Conservation (phyloP, 2,113 vertebrate species). For the Anolis carolinensis region DNA sequence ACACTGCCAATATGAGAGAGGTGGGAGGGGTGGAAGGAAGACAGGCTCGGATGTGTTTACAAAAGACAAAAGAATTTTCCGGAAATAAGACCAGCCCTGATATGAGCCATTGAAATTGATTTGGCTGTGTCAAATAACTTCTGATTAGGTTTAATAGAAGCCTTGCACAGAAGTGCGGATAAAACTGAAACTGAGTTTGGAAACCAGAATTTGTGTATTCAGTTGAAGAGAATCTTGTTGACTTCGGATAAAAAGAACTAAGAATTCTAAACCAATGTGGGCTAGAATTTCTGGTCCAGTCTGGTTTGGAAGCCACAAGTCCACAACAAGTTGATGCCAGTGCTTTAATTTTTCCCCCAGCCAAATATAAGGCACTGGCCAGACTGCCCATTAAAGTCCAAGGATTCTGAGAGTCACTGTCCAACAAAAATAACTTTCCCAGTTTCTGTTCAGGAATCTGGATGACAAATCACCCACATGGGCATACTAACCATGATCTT, state of each 20-base stretch:
- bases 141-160: too few species aligned
- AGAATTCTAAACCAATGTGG: neutral
- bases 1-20: slow-evolving; percentile 50
- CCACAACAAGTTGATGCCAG: neutral
- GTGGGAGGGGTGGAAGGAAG: slow-evolving; percentile 40
- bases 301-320: neutral
- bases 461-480: too few species aligned
- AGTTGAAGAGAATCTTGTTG: neutral
- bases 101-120: slow-evolving; percentile 48
- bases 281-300: neutral
- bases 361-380: too few species aligned
- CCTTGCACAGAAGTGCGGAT: neutral
- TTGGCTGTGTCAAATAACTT: slow-evolving; percentile 32
- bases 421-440: too few species aligned
- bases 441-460: too few species aligned
- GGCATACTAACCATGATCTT: neutral
- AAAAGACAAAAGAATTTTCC: slow-evolving; percentile 63
- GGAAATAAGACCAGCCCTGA: slow-evolving; percentile 56
- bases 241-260: neutral
- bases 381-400: too few species aligned
- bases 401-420: too few species aligned
- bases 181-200: neutral
- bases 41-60: slow-evolving; percentile 66
- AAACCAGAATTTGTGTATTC: neutral
- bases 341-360: too few species aligned